Percentiles rank a stretch among this genome's conserved stretches.
Conservation (phyloP, 2,888 invertebrate species). For the Heteromurus nitidus region DNA sequence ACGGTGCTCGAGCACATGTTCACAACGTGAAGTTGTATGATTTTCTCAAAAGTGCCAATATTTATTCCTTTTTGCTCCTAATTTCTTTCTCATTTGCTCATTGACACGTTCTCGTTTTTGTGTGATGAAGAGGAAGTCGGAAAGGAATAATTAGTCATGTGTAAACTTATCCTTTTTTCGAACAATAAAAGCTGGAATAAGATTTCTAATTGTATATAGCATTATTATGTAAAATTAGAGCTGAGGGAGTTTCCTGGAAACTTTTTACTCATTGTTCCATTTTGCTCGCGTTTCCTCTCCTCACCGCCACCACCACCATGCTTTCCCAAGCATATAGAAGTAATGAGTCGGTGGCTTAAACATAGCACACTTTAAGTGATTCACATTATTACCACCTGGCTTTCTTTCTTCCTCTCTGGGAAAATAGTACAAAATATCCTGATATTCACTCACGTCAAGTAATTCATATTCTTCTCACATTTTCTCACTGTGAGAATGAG, state of each 20-base stretch:
- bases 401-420: background rate
- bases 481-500: constrained; percentile 43
- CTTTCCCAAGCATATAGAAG: too few species aligned
- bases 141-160: background rate
- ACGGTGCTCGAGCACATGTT: constrained; percentile 22
- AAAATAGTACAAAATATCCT: constrained; percentile 21
- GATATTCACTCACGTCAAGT: constrained; percentile 63
- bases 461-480: constrained; percentile 68
- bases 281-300: constrained; percentile 39
- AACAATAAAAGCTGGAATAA: constrained; percentile 43
- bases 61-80: background rate
- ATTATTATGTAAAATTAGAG: constrained; percentile 53
- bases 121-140: background rate
- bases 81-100: background rate
- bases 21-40: background rate
- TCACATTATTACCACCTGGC: constrained; percentile 72
- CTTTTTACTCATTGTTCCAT: constrained; percentile 43
- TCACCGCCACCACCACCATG: background rate
- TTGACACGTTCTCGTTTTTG: background rate
- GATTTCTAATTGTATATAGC: background rate
- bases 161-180: too few species aligned
- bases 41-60: background rate
- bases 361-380: constrained; percentile 51
- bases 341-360: background rate
- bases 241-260: constrained; percentile 35